phyloP scores from a whole-genome alignment of 2,113 vertebrate genomes.

The Hemibagrus wyckioides region DNA sequence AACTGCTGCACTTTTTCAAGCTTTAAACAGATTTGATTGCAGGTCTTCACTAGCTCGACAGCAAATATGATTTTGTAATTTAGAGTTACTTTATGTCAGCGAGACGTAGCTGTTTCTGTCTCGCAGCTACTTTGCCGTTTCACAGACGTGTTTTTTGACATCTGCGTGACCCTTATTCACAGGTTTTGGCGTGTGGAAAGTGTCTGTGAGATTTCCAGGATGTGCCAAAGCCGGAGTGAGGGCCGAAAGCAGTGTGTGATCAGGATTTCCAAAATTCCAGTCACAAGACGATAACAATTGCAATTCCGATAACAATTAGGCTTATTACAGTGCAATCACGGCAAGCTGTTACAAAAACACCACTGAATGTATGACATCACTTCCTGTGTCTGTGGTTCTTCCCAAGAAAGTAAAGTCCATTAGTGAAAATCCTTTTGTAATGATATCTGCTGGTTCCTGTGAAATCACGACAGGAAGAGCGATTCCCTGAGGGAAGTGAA shows the following conservation, averaged over 20 bases:
- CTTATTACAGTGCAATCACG: conserved; percentile 50
- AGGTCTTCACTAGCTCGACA: background rate
- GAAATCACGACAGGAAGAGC: background rate
- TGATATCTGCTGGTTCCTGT: conserved; percentile 24
- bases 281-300: conserved; percentile 42
- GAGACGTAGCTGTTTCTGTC: background rate
- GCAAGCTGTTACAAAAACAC: conserved; percentile 38
- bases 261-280: conserved; percentile 15
- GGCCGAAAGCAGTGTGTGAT: background rate
- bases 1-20: background rate
- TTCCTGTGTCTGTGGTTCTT: conserved; percentile 38
- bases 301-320: conserved; percentile 20
- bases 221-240: background rate
- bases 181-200: background rate
- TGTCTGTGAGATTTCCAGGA: background rate
- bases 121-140: background rate
- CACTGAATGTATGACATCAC: conserved; percentile 10
- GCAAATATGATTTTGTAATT: background rate
- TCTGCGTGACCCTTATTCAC: background rate
- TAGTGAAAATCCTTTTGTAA: background rate
- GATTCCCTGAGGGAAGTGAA: background rate
- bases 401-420: conserved; percentile 11
- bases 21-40: too few species aligned
- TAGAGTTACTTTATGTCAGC: background rate
- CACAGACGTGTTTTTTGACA: background rate